Conservation (phyloP, 2,113 vertebrate species). For the Amazona vittata region DNA sequence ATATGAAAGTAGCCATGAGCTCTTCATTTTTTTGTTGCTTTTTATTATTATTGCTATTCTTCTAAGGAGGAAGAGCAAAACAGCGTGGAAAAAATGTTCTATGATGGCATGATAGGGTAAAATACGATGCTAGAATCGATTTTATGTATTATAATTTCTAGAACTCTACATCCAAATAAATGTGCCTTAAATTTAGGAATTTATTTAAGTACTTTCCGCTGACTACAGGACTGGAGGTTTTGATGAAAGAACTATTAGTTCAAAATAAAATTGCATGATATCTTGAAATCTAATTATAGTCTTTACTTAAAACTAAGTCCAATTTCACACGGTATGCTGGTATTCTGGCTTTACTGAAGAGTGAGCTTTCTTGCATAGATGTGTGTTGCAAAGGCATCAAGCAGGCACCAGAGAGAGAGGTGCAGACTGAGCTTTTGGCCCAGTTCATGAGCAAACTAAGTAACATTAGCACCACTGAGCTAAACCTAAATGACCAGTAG, state of each 20-base stretch:
- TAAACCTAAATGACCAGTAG: background rate
- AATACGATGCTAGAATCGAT: background rate
- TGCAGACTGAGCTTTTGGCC: background rate
- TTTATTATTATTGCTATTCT: background rate
- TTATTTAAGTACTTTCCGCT: background rate
- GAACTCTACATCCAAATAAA: background rate
- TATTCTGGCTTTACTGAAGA: background rate
- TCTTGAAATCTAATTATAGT: background rate
- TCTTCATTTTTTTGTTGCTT: background rate
- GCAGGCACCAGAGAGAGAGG: background rate
- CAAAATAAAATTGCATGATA: background rate
- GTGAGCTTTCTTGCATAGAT: background rate
- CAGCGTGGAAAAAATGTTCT: background rate
- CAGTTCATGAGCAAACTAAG: background rate
- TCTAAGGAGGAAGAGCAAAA: background rate
- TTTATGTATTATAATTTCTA: background rate
- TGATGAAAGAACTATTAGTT: background rate
- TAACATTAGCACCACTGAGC: background rate
- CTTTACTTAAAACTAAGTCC: background rate
- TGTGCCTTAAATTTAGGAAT: background rate
- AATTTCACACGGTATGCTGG: background rate
- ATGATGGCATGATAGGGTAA: background rate
- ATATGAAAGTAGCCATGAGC: background rate
- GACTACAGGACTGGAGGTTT: background rate
- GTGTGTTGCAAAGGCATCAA: background rate